Conservation (phyloP, 2,888 invertebrate genomes). For the Caenorhabditis japonica region DNA sequence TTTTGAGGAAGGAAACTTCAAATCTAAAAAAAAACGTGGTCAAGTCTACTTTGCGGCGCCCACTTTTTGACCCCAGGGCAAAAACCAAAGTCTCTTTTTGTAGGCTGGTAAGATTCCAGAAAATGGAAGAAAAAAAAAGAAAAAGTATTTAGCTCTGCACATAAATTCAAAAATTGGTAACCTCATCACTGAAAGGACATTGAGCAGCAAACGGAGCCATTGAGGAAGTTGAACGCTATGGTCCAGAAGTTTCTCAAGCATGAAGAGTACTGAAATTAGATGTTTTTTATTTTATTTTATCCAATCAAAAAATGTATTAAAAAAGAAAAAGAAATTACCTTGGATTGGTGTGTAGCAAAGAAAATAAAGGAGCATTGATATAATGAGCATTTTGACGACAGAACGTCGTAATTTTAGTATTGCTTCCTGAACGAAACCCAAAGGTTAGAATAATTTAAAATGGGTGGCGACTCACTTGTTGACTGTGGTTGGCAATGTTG, state of each 20-base stretch:
- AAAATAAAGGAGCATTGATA: conserved; percentile 78
- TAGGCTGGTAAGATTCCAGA: too few relatives aligned
- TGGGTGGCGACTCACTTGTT: conserved; percentile 44
- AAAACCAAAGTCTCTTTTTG: too few relatives aligned
- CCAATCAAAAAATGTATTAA: background rate
- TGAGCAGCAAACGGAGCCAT: conserved; percentile 62
- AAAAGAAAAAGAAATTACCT: conserved; percentile 38
- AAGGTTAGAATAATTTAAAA: background rate
- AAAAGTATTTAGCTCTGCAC: background rate
- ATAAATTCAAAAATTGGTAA: conserved; percentile 11
- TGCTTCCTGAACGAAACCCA: conserved; percentile 41
- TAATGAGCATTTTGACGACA: conserved; percentile 79
- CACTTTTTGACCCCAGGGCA: conserved; percentile 37
- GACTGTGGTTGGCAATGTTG: conserved; percentile 65
- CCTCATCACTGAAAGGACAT: conserved; percentile 65
- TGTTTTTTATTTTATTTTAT: background rate
- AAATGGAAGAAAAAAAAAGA: background rate
- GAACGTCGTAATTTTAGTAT: conserved; percentile 75
- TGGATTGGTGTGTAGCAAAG: conserved; percentile 79
- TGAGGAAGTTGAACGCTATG: conserved; percentile 55
- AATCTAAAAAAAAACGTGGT: too few relatives aligned
- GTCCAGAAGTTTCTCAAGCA: conserved; percentile 57
- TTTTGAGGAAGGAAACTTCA: conserved; percentile 16
- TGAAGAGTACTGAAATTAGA: conserved; percentile 54
- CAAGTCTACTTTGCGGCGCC: conserved; percentile 16